Evolutionary conservation across 2,113 vertebrate species (phyloP), one percentile per base, ranked within the genome.

Genomic region (Origma solitaria): DNA sequence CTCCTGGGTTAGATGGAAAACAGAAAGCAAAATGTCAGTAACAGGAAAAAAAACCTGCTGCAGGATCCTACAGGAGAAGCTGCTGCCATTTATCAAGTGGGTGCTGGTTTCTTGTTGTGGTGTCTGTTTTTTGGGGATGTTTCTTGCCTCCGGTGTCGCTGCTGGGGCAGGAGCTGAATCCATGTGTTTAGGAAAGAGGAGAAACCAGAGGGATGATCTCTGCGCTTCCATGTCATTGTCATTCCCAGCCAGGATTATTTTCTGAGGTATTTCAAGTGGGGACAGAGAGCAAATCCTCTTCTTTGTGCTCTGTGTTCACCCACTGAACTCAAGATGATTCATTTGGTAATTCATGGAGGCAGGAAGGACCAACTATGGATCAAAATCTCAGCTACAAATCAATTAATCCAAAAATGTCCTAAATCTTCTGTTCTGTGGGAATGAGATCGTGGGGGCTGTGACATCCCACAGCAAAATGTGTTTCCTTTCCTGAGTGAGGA

Each of bases 401-500:
- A 50, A 17, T 25, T 25, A 53, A 78, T 23, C 10, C 0, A 0
- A 35, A 0, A 5, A 58, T 0, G 1, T 30, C 54, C 16, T 9
- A 64, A 64, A 49, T 30, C 40, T 13, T 60, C 76, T 51, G 44
- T 35, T 64, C 27, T 15, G 15, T 19, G 42, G 49, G 75, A 47
- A 68, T 42, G 42, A 24, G 20, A 47, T 49, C 3, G 0, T 64
- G 28, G 2, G 28, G 37, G 5, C 21, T 37, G 58, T 28, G 49
- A 72, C 28, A 72, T 18, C 58, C 47, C 11, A 31, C 0, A 0
- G 69, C 4, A 70, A 81, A 80, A 81, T 11, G 4, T 1, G 1
- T 60, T 86, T 73, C 35, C 15, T 70, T 84, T 45, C 21, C 7
- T 9, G 47, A 47, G 14, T 0, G 0, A 51, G 33, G 37, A 66